A percentile compares a stretch with the other conserved stretches of the same genome.
phyloP scores from a whole-genome alignment of 2,888 invertebrate genomes.

The Chymomyza amoena region DNA sequence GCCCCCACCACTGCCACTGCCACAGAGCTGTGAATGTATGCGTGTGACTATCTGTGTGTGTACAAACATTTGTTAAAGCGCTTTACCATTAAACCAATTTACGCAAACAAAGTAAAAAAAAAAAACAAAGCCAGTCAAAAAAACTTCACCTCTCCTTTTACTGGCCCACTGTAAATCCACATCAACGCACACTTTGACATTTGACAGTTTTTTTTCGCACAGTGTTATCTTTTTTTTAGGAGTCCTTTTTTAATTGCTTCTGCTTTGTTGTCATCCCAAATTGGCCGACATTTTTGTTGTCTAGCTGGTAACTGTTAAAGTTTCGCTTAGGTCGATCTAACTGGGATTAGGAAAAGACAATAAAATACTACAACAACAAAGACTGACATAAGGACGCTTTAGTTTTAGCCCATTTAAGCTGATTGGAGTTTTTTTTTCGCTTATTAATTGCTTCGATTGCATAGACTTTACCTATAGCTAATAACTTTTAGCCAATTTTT shows the following conservation, averaged over 20 bases:
- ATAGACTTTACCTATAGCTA: conserved; percentile 6
- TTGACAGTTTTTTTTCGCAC: conserved; percentile 18
- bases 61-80: conserved; percentile 30
- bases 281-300: conserved; percentile 11
- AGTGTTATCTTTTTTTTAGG: neutral
- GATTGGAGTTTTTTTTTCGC: conserved; percentile 16
- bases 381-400: neutral
- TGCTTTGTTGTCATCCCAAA: conserved; percentile 27
- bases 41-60: conserved; percentile 15
- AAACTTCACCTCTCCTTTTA: neutral
- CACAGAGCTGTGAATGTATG: neutral
- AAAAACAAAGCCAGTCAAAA: neutral
- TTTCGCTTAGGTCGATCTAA: neutral
- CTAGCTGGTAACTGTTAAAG: neutral
- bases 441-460: conserved; percentile 37
- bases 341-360: neutral
- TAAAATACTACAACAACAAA: neutral
- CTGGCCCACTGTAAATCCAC: conserved; percentile 2
- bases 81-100: conserved; percentile 58
- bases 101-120: conserved; percentile 35
- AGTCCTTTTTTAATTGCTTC: conserved; percentile 42
- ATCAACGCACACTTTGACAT: conserved; percentile 23
- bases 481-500: neutral
- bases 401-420: conserved; percentile 13
- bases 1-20: neutral